A percentile compares a stretch with the other conserved stretches of the same genome.
phyloP scores from a whole-genome alignment of 2,888 invertebrate species.

The Caenorhabditis virilis region DNA sequence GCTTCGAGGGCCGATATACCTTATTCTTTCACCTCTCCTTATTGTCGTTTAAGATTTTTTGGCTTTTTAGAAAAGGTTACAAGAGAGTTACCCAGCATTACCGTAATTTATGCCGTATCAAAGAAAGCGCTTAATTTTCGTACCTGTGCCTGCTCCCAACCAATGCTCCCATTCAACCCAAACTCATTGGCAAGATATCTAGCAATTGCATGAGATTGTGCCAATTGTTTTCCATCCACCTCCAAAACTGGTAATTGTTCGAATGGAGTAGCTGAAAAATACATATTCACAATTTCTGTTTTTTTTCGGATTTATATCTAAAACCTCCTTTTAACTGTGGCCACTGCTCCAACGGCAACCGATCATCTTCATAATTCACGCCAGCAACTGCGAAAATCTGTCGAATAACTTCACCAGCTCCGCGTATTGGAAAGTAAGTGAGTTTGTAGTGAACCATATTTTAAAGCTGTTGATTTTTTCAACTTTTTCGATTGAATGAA shows the following conservation, averaged over 20 bases:
- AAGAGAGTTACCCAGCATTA: not conserved
- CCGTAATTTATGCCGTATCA: too few relatives aligned
- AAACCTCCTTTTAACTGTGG: conserved; percentile 22
- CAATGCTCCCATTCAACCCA: conserved; percentile 11
- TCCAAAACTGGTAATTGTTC: conserved; percentile 42
- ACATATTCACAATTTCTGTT: not conserved
- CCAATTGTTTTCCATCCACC: conserved; percentile 38
- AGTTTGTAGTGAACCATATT: conserved; percentile 38
- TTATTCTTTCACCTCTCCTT: not conserved
- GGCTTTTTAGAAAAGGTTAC: not conserved
- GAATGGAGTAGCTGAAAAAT: conserved; percentile 31
- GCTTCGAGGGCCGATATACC: not conserved
- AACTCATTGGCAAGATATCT: conserved; percentile 39
- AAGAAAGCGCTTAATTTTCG: not conserved
- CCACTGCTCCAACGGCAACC: conserved; percentile 34
- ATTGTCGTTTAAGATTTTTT: not conserved
- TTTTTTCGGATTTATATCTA: not conserved
- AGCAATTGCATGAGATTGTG: conserved; percentile 40
- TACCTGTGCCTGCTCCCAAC: conserved; percentile 7
- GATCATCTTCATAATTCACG: conserved; percentile 36
- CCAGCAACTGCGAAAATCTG: conserved; percentile 43
- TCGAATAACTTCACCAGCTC: conserved; percentile 21
- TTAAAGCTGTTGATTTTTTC: too few relatives aligned
- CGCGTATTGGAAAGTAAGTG: conserved; percentile 29
- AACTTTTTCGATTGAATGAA: too few relatives aligned